These are phyloP conservation scores for Rhynchotus rufescens DNA, from an alignment of 2,797 vertebrate genomes.

Conservation along the genomic window DNA sequence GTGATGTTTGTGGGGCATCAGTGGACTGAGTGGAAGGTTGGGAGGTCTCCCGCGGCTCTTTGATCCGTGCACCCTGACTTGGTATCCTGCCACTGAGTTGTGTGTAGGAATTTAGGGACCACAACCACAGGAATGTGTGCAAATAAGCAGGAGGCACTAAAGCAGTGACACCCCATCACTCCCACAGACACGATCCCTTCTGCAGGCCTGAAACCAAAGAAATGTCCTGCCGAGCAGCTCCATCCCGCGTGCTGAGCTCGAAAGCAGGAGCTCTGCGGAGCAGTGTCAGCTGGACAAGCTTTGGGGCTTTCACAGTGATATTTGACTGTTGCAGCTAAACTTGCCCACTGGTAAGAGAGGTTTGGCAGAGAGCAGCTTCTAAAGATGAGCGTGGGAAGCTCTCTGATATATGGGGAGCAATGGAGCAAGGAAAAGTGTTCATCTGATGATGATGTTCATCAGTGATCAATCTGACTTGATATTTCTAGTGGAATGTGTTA, in stretches of 20 bases:
- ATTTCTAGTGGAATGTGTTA: background rate
- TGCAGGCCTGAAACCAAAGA: accelerated
- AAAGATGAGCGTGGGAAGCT: background rate
- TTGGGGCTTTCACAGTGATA: background rate
- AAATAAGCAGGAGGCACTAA: background rate
- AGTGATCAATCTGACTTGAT: no score
- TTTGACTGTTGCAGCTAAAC: background rate
- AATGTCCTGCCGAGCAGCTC: background rate
- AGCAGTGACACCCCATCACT: background rate
- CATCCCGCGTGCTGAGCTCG: accelerated
- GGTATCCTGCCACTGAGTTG: background rate
- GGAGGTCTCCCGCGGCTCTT: background rate
- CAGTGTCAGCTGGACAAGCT: background rate
- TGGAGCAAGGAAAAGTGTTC: background rate
- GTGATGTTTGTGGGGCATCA: background rate
- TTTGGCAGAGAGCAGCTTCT: background rate
- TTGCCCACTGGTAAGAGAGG: background rate
- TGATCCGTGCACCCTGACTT: background rate
- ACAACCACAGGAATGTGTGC: background rate
- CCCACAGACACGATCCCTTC: background rate
- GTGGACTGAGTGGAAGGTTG: background rate
- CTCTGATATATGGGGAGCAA: background rate
- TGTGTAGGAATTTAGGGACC: background rate
- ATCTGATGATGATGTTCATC: background rate
- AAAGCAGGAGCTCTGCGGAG: background rate